A percentile compares a stretch with the other conserved stretches of the same genome.
phyloP scores from a whole-genome alignment of 2,797 vertebrate species.

The Brotogeris chrysoptera region DNA sequence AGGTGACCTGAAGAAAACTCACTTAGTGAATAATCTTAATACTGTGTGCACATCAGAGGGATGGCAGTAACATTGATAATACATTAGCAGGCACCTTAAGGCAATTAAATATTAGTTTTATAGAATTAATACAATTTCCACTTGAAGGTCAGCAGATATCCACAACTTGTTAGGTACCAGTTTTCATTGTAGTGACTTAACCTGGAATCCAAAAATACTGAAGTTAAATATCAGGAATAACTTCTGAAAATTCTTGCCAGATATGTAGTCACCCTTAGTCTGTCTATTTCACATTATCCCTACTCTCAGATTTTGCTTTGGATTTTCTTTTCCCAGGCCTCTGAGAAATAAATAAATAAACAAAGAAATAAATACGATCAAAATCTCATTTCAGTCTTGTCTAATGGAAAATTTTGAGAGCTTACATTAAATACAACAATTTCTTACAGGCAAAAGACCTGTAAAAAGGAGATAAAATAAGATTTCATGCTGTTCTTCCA shows the following conservation, averaged over 20 bases:
- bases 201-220: background rate
- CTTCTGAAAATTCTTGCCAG: background rate
- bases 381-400: background rate
- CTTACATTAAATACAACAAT: background rate
- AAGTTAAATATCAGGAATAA: background rate
- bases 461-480: too few relatives aligned
- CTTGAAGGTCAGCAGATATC: background rate
- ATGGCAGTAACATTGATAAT: background rate
- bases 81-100: background rate
- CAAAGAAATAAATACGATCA: background rate
- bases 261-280: background rate
- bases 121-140: background rate
- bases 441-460: background rate
- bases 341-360: background rate
- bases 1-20: background rate
- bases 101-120: background rate
- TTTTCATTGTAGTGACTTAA: background rate
- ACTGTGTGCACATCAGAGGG: background rate
- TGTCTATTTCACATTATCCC: background rate
- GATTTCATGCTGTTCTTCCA: background rate
- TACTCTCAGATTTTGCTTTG: background rate
- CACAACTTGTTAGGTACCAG: background rate
- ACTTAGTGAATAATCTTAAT: background rate
- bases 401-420: background rate
- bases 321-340: background rate